Conservation (phyloP, 2,888 invertebrate genomes). For the Byasa hedistus region DNA sequence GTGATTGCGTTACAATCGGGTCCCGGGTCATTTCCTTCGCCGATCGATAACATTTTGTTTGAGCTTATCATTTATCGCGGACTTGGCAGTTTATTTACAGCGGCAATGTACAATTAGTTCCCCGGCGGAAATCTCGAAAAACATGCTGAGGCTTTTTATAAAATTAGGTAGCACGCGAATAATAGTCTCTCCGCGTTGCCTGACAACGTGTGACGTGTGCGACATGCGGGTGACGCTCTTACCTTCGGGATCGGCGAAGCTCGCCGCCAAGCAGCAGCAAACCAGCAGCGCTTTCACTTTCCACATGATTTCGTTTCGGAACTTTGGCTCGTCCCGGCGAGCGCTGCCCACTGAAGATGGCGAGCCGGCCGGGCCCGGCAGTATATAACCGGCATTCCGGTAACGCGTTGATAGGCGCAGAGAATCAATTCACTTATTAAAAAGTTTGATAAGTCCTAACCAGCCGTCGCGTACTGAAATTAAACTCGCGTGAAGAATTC, state of each 20-base stretch:
- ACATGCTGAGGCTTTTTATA: too few species aligned
- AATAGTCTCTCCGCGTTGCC: too few species aligned
- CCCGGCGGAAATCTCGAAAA: too few species aligned
- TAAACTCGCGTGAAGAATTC: constrained; percentile 25
- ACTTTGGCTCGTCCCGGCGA: constrained; percentile 46
- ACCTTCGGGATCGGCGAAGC: constrained; percentile 31
- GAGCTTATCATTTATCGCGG: too few species aligned
- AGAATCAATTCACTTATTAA: constrained; percentile 66
- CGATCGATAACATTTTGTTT: too few species aligned
- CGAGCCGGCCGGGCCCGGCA: not conserved
- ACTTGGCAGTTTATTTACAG: too few species aligned
- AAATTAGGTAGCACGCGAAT: too few species aligned
- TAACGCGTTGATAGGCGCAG: constrained; percentile 54
- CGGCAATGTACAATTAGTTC: too few species aligned
- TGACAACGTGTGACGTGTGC: too few species aligned
- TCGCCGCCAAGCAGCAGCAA: constrained; percentile 32
- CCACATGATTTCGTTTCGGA: constrained; percentile 37
- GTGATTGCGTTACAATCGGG: too few species aligned
- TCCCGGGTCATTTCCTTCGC: too few species aligned
- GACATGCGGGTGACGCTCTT: not conserved
- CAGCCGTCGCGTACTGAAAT: constrained; percentile 43
- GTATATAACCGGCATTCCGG: constrained; percentile 52
- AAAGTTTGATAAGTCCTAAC: constrained; percentile 47
- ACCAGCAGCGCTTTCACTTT: constrained; percentile 34
- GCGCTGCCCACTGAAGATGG: constrained; percentile 60